A percentile compares a stretch with the other conserved stretches of the same genome.
Conservation (phyloP, 2,113 vertebrate species). For the Athene cunicularia region DNA sequence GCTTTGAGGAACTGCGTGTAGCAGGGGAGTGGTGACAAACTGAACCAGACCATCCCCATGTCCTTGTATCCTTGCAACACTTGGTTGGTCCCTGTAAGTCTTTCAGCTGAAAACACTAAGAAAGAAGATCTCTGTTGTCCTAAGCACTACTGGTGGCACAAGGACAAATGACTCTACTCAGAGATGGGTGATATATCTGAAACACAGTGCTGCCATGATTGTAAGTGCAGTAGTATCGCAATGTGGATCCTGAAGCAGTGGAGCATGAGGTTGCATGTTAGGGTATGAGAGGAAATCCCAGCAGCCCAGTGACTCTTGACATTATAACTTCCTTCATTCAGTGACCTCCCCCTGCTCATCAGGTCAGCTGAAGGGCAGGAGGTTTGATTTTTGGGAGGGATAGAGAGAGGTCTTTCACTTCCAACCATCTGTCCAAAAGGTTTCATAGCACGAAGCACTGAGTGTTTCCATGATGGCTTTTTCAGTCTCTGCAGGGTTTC, state of each 20-base stretch:
- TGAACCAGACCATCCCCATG: neutral
- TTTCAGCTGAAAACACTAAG: neutral
- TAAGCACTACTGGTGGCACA: neutral
- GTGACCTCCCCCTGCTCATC: neutral
- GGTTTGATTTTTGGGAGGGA: neutral
- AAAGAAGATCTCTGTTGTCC: neutral
- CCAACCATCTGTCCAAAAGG: neutral
- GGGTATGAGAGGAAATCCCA: neutral
- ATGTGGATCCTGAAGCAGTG: neutral
- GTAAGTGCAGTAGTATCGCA: neutral
- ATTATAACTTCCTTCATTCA: neutral
- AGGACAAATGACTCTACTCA: neutral
- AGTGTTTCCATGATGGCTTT: neutral
- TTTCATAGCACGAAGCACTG: neutral
- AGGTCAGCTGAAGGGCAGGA: neutral
- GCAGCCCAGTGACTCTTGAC: neutral
- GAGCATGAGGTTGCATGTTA: accelerated
- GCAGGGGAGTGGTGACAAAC: neutral
- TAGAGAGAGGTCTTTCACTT: neutral
- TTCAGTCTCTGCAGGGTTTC: neutral
- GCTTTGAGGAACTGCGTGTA: neutral
- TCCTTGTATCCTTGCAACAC: neutral
- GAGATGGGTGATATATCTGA: neutral
- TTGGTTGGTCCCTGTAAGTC: neutral
- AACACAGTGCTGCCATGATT: neutral